These are phyloP conservation scores for Felis chaus DNA, from an alignment of 2,113 vertebrate species.

Conservation along the genomic window DNA sequence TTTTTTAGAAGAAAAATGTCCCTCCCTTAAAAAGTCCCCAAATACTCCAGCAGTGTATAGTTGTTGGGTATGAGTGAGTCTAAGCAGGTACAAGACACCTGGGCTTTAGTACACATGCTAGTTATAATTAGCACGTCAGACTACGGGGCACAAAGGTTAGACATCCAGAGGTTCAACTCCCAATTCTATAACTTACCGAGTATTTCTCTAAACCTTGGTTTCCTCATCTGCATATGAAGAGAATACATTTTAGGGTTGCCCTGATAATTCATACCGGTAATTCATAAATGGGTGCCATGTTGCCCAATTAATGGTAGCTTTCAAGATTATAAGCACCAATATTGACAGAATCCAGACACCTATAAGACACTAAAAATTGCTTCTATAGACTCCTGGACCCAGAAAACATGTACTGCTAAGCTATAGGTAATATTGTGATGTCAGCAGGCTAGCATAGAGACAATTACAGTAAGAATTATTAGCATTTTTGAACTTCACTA, in stretches of 20 bases:
- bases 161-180: not conserved
- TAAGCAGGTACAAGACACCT: not conserved
- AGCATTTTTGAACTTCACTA: not conserved
- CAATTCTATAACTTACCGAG: not conserved
- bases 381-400: not conserved
- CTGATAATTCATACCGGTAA: not conserved
- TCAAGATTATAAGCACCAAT: not conserved
- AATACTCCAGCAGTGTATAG: not conserved
- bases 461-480: not conserved
- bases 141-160: not conserved
- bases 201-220: not conserved
- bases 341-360: not conserved
- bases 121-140: not conserved
- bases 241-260: not conserved
- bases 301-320: not conserved
- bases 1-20: not conserved
- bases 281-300: not conserved
- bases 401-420: not conserved
- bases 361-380: not conserved
- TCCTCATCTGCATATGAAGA: not conserved
- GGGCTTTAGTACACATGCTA: not conserved
- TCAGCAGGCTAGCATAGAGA: not conserved
- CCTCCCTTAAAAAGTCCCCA: not conserved
- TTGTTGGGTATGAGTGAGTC: not conserved
- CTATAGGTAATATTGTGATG: not conserved